phyloP scores from a whole-genome alignment of 1,140 invertebrate species.

The Drosophila carrolli region DNA sequence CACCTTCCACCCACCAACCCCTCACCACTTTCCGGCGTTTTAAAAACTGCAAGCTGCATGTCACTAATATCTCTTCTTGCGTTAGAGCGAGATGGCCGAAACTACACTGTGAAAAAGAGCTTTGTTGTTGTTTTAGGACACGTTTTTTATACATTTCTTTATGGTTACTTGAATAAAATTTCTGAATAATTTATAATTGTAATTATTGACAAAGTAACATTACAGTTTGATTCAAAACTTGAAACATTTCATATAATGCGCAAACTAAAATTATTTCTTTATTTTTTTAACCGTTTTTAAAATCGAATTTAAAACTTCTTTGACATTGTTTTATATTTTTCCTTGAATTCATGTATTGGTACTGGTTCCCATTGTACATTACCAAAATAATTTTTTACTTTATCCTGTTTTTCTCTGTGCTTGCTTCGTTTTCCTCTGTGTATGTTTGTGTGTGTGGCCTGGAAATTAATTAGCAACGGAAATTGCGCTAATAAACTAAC shows the following conservation, averaged over 20 bases:
- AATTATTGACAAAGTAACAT: no score
- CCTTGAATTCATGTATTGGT: no score
- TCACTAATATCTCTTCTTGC: conserved; percentile 64
- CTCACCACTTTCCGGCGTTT: conserved; percentile 47
- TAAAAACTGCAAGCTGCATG: conserved; percentile 73
- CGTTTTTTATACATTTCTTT: no score
- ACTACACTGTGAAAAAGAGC: background rate
- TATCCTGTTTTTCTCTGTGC: background rate
- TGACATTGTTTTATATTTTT: no score
- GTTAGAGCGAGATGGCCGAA: conserved; percentile 5
- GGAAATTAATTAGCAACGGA: conserved; percentile 83
- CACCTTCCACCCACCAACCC: background rate
- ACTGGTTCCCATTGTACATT: background rate
- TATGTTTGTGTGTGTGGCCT: conserved; percentile 61
- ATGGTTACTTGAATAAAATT: no score
- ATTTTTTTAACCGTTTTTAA: no score
- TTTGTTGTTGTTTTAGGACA: no score
- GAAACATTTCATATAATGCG: no score
- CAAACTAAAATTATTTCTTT: no score
- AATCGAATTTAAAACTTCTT: no score
- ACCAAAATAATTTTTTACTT: background rate
- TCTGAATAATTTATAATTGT: no score
- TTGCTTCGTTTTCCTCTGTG: conserved; percentile 1
- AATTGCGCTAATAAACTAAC: conserved; percentile 83
- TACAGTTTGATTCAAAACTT: no score